Evolutionary conservation across 2,797 vertebrate species (phyloP).

Genomic region (Discoglossus pictus): DNA sequence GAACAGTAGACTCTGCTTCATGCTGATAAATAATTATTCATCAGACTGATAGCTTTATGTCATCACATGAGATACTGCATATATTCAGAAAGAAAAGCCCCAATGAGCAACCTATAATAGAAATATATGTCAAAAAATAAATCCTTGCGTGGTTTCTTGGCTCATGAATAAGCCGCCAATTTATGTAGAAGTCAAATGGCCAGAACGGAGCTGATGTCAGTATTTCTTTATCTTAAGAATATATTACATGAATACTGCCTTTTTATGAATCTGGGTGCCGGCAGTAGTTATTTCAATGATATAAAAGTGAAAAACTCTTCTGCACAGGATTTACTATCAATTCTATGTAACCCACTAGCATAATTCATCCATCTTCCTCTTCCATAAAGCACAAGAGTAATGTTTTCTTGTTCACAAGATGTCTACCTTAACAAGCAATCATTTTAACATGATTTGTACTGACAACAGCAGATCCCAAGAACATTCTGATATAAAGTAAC

Average conservation of each 20-base stretch:
- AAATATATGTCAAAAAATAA: conserved; percentile 24
- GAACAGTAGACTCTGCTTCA: too few species aligned
- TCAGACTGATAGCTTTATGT: conserved; percentile 20
- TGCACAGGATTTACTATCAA: background rate
- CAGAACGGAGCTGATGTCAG: conserved; percentile 1
- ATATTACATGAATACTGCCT: conserved; percentile 23
- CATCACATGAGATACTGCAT: conserved; percentile 17
- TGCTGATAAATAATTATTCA: conserved; percentile 18
- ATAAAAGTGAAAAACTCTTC: conserved; percentile 16
- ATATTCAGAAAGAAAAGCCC: conserved; percentile 1
- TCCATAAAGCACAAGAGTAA: background rate
- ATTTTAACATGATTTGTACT: conserved; percentile 8
- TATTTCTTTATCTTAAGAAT: conserved; percentile 16
- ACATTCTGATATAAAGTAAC: conserved; percentile 7
- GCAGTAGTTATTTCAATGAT: conserved; percentile 10
- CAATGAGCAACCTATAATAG: conserved; percentile 3
- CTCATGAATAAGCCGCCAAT: conserved; percentile 26
- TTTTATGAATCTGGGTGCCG: conserved; percentile 13
- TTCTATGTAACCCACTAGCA: conserved; percentile 4
- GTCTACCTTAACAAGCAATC: background rate
- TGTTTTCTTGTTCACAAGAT: background rate
- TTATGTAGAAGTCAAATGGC: conserved; percentile 28
- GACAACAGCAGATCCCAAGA: background rate
- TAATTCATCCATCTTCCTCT: background rate
- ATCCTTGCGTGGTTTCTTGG: conserved; percentile 15